Conservation (phyloP, 2,113 vertebrate genomes). For the Bucco capensis region DNA sequence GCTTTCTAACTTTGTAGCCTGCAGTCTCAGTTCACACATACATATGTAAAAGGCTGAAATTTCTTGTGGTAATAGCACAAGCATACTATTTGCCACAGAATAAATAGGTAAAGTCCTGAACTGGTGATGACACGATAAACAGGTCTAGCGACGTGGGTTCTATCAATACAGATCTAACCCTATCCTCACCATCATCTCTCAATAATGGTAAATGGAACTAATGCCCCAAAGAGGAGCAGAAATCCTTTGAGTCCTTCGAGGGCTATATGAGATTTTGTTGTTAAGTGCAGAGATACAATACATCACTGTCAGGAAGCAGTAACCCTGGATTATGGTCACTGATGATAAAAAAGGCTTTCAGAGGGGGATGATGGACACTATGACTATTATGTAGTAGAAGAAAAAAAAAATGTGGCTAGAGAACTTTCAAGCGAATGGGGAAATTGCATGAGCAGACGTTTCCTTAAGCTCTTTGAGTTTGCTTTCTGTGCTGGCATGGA, state of each 20-base stretch:
- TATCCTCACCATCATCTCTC: background rate
- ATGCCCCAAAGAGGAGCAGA: background rate
- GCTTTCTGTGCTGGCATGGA: background rate
- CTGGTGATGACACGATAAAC: background rate
- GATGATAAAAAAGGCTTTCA: slow-evolving; percentile 27
- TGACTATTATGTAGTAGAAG: background rate
- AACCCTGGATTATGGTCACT: slow-evolving; percentile 33
- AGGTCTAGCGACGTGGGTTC: background rate
- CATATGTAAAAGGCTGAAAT: background rate
- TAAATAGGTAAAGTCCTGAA: slow-evolving; percentile 37
- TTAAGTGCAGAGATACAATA: slow-evolving; percentile 40
- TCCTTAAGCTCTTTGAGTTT: slow-evolving; percentile 9
- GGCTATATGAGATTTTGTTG: slow-evolving; percentile 43
- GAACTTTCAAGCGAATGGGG: background rate
- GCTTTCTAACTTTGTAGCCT: slow-evolving; percentile 21
- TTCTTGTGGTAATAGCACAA: background rate
- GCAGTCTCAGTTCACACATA: background rate
- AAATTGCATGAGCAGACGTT: background rate
- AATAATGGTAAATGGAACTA: background rate
- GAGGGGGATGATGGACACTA: slow-evolving; percentile 11
- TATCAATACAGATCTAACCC: background rate
- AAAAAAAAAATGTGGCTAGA: background rate
- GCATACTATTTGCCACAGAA: background rate
- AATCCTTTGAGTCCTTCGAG: slow-evolving; percentile 31
- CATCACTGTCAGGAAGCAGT: slow-evolving; percentile 21